A percentile compares a stretch with the other conserved stretches of the same genome.
Evolutionary conservation across 1,140 invertebrate species (phyloP).

Genomic region (Papilio glaucus): DNA sequence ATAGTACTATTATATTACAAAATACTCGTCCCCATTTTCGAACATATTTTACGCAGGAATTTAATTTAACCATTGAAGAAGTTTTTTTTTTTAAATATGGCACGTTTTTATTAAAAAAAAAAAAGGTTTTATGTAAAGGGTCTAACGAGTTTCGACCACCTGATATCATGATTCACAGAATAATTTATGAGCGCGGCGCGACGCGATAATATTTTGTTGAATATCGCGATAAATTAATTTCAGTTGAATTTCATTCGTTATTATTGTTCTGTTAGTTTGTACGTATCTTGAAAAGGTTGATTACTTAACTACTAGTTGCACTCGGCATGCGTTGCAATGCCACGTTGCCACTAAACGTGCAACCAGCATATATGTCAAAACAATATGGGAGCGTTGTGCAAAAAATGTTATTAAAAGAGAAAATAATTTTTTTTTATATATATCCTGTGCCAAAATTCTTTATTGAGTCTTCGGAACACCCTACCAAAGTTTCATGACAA

Average conservation of each 20-base stretch:
- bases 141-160: constrained; percentile 20
- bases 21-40: neutral
- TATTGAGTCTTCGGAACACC: too few relatives aligned
- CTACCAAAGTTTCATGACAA: too few relatives aligned
- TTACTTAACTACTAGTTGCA: too few relatives aligned
- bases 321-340: too few relatives aligned
- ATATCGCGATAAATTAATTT: constrained; percentile 8
- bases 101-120: constrained; percentile 12
- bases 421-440: too few relatives aligned
- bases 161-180: constrained; percentile 24
- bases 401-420: too few relatives aligned
- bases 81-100: constrained; percentile 11
- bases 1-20: neutral
- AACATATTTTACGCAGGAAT: constrained; percentile 6
- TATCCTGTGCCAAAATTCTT: too few relatives aligned
- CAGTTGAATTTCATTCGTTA: neutral
- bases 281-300: too few relatives aligned
- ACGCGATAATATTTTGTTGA: neutral
- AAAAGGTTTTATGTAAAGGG: constrained; percentile 5
- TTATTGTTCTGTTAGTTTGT: neutral
- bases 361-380: too few relatives aligned
- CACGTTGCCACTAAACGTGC: too few relatives aligned
- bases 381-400: too few relatives aligned
- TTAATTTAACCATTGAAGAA: neutral
- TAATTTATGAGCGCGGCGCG: neutral